A percentile compares a stretch with the other conserved stretches of the same genome.
Evolutionary conservation across 2,888 invertebrate genomes (phyloP).

Genomic region (Incurvaria masculella): DNA sequence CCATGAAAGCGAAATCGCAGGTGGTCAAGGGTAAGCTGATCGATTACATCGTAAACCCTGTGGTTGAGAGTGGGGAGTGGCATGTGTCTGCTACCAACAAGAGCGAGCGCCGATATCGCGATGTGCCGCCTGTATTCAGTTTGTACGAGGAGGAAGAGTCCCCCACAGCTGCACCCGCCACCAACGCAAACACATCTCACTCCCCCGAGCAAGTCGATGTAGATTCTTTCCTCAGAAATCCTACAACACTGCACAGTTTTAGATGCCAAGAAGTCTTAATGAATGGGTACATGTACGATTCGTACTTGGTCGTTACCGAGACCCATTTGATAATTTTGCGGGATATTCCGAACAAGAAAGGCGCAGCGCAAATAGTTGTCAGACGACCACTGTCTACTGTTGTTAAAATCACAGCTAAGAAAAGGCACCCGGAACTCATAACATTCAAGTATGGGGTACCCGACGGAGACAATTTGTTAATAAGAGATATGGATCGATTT

Average conservation of each 20-base stretch:
- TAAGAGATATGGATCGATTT: conserved; percentile 89
- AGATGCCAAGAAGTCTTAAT: conserved; percentile 90
- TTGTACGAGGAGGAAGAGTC: conserved; percentile 79
- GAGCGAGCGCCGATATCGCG: conserved; percentile 84
- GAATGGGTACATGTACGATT: conserved; percentile 85
- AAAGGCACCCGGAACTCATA: conserved; percentile 91
- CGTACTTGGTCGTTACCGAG: conserved; percentile 81
- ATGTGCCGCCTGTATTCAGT: conserved; percentile 90
- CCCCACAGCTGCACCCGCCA: conserved; percentile 31
- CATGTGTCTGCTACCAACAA: conserved; percentile 84
- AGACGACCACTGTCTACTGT: conserved; percentile 87
- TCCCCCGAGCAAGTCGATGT: conserved; percentile 77
- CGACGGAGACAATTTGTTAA: conserved; percentile 73
- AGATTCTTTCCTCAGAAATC: conserved; percentile 75
- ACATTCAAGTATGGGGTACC: conserved; percentile 94
- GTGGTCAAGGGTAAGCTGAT: conserved; percentile 90
- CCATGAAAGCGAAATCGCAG: conserved; percentile 86
- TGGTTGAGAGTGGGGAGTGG: conserved; percentile 59
- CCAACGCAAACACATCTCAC: conserved; percentile 56
- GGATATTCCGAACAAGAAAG: conserved; percentile 71
- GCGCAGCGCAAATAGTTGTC: conserved; percentile 81
- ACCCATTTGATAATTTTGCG: conserved; percentile 84
- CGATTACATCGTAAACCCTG: conserved; percentile 92
- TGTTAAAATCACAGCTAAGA: conserved; percentile 96
- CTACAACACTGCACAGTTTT: conserved; percentile 82